These are phyloP conservation scores for Silvanus unidentatus DNA, from an alignment of 2,888 invertebrate species.

Conservation along the genomic window DNA sequence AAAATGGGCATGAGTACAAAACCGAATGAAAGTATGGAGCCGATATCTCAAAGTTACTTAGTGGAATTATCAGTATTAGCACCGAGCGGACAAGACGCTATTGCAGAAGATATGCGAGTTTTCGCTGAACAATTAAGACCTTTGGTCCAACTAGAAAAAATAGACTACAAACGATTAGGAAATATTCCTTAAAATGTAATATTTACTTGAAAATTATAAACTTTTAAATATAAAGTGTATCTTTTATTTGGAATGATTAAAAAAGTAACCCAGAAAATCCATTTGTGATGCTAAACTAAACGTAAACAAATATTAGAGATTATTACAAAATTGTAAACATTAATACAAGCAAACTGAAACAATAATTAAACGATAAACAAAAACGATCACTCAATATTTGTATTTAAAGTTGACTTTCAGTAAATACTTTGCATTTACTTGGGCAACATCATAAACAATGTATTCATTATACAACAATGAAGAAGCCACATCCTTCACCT, in stretches of 20 bases:
- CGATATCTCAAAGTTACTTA: constrained; percentile 85
- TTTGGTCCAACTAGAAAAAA: constrained; percentile 85
- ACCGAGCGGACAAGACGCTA: constrained; percentile 87
- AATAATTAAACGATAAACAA: constrained; percentile 2
- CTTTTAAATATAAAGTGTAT: neutral
- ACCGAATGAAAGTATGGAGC: constrained; percentile 65
- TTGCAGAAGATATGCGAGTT: constrained; percentile 91
- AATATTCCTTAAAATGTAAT: constrained; percentile 8
- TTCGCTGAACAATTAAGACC: constrained; percentile 94
- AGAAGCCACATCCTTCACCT: constrained; percentile 38
- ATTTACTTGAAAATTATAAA: neutral
- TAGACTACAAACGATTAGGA: constrained; percentile 75
- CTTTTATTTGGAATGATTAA: too few species aligned
- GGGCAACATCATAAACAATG: constrained; percentile 94
- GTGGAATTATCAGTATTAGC: constrained; percentile 89
- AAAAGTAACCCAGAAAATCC: too few species aligned
- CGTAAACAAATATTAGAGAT: too few species aligned
- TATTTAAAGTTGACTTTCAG: constrained; percentile 82
- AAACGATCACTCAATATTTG: constrained; percentile 48
- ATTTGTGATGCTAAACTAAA: too few species aligned
- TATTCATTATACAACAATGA: constrained; percentile 87
- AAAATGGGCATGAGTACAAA: constrained; percentile 63
- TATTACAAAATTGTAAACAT: too few species aligned
- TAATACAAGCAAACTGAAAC: too few species aligned
- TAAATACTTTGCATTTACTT: constrained; percentile 86